Evolutionary conservation across 2,888 invertebrate genomes (phyloP).

Genomic region (Agapetus fuscipes): DNA sequence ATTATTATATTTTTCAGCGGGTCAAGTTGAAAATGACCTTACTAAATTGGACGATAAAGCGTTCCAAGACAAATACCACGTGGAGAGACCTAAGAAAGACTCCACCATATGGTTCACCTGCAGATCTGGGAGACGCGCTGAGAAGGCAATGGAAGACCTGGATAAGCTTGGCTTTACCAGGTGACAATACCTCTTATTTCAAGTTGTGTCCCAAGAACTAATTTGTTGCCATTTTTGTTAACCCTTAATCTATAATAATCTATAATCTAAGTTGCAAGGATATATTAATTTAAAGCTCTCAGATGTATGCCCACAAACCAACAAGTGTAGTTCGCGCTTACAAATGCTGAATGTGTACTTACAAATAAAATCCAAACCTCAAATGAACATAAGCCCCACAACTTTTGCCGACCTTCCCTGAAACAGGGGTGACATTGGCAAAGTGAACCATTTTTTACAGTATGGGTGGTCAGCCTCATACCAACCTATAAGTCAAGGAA

Average conservation of each 20-base stretch:
- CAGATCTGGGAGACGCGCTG: constrained; percentile 33
- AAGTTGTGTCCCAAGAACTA: no score
- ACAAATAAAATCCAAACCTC: neutral
- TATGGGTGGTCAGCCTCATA: no score
- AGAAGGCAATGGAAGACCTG: constrained; percentile 35
- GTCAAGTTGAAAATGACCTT: constrained; percentile 30
- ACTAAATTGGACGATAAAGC: constrained; percentile 35
- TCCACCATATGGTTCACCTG: constrained; percentile 42
- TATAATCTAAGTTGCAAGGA: no score
- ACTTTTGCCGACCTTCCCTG: no score
- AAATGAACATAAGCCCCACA: no score
- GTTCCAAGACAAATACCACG: constrained; percentile 31
- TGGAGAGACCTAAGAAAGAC: constrained; percentile 32
- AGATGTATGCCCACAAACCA: no score
- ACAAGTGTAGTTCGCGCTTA: neutral
- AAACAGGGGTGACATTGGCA: no score
- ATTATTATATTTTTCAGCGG: constrained; percentile 27
- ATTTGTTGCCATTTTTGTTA: constrained; percentile 14
- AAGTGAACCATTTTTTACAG: no score
- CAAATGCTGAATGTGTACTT: neutral
- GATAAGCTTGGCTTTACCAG: constrained; percentile 38
- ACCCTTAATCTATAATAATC: no score
- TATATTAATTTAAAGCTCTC: no score
- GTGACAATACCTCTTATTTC: no score
- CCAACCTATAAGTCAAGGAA: no score